These are phyloP conservation scores for Dicentrarchus labrax DNA, from an alignment of 2,113 vertebrate genomes.

Conservation along the genomic window DNA sequence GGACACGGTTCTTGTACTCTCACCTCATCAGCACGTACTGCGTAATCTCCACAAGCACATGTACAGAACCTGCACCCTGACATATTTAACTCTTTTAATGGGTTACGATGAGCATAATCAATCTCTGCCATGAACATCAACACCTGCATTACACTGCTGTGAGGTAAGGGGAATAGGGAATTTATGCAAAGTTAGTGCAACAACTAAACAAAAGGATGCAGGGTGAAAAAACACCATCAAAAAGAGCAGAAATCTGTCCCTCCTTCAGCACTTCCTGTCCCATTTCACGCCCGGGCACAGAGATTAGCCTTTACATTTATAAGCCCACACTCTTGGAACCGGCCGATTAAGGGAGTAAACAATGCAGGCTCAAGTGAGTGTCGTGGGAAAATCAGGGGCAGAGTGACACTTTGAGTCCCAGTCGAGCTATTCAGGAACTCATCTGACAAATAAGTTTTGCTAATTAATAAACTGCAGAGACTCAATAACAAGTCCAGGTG, in stretches of 20 bases:
- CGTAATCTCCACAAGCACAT: constrained; percentile 6
- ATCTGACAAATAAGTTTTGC: constrained; percentile 42
- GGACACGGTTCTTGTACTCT: constrained; percentile 26
- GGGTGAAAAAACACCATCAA: constrained; percentile 12
- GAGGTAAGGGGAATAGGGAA: constrained; percentile 45
- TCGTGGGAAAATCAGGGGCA: constrained; percentile 13
- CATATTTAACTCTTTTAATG: constrained; percentile 34
- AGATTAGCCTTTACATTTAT: constrained; percentile 51
- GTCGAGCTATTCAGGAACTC: constrained; percentile 24
- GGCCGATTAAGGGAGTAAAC: constrained; percentile 47
- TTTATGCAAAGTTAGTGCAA: constrained; percentile 72
- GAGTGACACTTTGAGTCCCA: constrained; percentile 44
- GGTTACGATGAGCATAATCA: constrained; percentile 19
- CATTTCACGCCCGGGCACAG: constrained; percentile 47
- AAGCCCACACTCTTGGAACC: constrained; percentile 45
- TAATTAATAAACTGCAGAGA: constrained; percentile 48
- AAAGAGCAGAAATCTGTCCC: constrained; percentile 11
- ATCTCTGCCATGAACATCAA: constrained; percentile 53
- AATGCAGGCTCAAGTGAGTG: constrained; percentile 5
- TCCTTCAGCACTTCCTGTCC: constrained; percentile 30
- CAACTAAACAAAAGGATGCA: constrained; percentile 57
- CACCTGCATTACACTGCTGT: constrained; percentile 31
- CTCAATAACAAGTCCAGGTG: constrained; percentile 28
- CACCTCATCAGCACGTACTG: constrained; percentile 34
- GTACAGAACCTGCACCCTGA: background rate